A percentile compares a stretch with the other conserved stretches of the same genome.
Conservation (phyloP, 2,113 vertebrate genomes). For the Saguinus imperator region DNA sequence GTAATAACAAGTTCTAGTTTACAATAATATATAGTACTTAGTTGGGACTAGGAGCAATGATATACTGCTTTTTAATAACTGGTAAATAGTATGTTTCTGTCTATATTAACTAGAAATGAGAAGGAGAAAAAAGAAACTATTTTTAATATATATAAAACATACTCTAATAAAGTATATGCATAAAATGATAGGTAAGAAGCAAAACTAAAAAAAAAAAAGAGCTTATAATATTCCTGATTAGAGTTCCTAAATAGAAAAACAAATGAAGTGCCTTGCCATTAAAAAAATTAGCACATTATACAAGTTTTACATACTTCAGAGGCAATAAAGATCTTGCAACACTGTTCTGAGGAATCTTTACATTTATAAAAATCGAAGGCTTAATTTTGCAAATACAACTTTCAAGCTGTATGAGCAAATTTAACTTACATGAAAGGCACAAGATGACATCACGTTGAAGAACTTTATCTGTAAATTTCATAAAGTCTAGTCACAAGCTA, state of each 20-base stretch:
- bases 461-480: slow-evolving; percentile 66
- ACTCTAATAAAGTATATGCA: slow-evolving; percentile 65
- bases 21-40: slow-evolving; percentile 23
- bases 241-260: slow-evolving; percentile 74
- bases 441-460: slow-evolving; percentile 73
- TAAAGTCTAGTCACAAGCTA: slow-evolving; percentile 68
- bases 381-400: slow-evolving; percentile 77
- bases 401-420: slow-evolving; percentile 77
- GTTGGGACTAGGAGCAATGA: slow-evolving; percentile 13
- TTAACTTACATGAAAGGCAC: slow-evolving; percentile 79
- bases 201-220: slow-evolving; percentile 70
- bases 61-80: slow-evolving; percentile 42
- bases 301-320: not conserved
- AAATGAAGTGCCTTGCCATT: slow-evolving; percentile 67
- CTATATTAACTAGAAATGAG: slow-evolving; percentile 60
- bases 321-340: slow-evolving; percentile 53
- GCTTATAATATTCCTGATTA: slow-evolving; percentile 66
- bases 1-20: slow-evolving; percentile 5
- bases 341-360: slow-evolving; percentile 74
- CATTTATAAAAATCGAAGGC: slow-evolving; percentile 77
- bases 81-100: slow-evolving; percentile 43
- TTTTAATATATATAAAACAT: slow-evolving; percentile 66
- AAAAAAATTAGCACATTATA: slow-evolving; percentile 65
- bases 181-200: slow-evolving; percentile 73
- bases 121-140: slow-evolving; percentile 54